Conservation (phyloP, 1,140 invertebrate species). For the Propsilocerus akamusi region DNA sequence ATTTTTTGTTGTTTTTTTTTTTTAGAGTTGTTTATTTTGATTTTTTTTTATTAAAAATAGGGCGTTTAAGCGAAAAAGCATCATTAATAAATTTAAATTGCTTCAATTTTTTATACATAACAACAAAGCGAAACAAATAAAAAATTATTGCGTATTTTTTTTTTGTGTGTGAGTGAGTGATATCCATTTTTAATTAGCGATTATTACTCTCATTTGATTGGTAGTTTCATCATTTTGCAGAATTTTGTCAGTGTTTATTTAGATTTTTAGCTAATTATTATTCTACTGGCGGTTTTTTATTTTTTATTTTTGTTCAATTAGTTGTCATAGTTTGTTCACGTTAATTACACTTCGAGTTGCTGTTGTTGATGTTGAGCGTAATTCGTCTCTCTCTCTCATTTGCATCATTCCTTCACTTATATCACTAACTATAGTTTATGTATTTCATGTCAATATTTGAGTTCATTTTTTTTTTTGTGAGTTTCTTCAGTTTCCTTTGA, state of each 20-base stretch:
- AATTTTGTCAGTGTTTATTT: not conserved
- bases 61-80: conserved; percentile 2
- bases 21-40: conserved; percentile 1
- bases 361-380: too few relatives aligned
- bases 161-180: conserved; percentile 4
- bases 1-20: not conserved
- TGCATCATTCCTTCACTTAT: too few relatives aligned
- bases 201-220: conserved; percentile 1
- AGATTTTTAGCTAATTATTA: not conserved
- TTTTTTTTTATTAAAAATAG: conserved; percentile 3
- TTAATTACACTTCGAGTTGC: not conserved
- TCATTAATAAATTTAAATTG: conserved; percentile 4
- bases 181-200: not conserved
- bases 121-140: conserved; percentile 3
- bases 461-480: not conserved
- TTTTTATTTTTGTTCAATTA: not conserved
- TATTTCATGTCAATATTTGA: not conserved
- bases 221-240: not conserved
- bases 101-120: not conserved
- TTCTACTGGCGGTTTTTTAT: conserved; percentile 1
- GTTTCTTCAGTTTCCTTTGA: too few relatives aligned
- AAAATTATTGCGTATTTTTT: conserved; percentile 4
- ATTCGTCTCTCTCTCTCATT: too few relatives aligned
- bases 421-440: not conserved
- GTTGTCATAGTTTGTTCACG: not conserved